Evolutionary conservation across 2,113 vertebrate species (phyloP), one percentile per base, ranked within the genome.

Genomic region (Odontophorus gujanensis): DNA sequence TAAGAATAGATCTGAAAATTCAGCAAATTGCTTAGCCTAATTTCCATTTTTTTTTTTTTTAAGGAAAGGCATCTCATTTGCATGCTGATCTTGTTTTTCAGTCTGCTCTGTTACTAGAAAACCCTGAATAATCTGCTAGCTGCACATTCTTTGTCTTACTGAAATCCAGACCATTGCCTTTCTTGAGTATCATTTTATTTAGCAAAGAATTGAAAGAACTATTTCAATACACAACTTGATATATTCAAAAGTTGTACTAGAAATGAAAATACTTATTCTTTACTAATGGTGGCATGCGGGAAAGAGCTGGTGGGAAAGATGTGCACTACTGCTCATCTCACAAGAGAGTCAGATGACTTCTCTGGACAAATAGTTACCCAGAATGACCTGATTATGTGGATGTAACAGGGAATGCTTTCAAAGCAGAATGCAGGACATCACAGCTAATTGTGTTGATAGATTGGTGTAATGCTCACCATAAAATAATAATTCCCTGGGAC

Each of bases 41-140:
- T 95, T 92, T 91, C 73, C 82, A 67, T 96, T 87, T 69, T 57
- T 61, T 40, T 38, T 38, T 61, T 40, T 71, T 91, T 18, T 67
- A 53, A 80, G 59, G 51, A 80, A 92, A 89, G 51, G 14, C 45
- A 81, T 18, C 47, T 95, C 42, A 88, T 96, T 90, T 89, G 34
- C 86, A 67, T 93, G 68, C 92, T 86, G 69, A 28, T 93, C 85
- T 72, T 92, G 51, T 51, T 87, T 73, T 87, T 62, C 69, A 36
- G 93, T 85, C 68, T 93, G 7, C 28, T 89, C 25, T 75, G 51
- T 85, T 88, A 45, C 55, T 89, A 26, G 48, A 74, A 71, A 86
- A 5, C 22, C 45, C 57, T 59, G 68, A 85, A 81, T 90, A 91
- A 92, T 81, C 43, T 36, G 72, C 32, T 57, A 51, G 15, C 68